These are phyloP conservation scores for Scleropages formosus DNA, from an alignment of 2,797 vertebrate species.

Conservation along the genomic window DNA sequence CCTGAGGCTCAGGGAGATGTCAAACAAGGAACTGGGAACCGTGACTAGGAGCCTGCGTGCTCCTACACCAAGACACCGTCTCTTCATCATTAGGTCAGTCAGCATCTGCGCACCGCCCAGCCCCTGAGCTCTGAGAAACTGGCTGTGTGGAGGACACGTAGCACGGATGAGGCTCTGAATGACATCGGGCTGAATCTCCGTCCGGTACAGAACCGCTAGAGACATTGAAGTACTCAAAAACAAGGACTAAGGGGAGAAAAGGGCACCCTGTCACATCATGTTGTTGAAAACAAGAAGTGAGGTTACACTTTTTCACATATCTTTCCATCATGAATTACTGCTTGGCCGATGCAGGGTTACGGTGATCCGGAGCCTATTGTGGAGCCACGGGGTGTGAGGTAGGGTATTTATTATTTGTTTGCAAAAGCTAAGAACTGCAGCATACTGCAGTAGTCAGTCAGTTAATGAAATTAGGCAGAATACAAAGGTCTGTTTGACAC, in stretches of 20 bases:
- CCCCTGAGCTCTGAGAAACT: background rate
- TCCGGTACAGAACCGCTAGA: background rate
- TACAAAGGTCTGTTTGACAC: background rate
- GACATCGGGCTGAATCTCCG: background rate
- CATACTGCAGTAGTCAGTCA: background rate
- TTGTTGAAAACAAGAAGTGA: background rate
- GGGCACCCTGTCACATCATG: background rate
- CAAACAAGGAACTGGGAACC: background rate
- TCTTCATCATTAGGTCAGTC: background rate
- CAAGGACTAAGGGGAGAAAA: too few relatives aligned
- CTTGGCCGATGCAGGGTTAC: too few relatives aligned
- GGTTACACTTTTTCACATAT: background rate
- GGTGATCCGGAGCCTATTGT: too few relatives aligned
- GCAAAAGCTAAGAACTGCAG: background rate
- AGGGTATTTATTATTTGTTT: background rate
- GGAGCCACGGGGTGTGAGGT: too few relatives aligned
- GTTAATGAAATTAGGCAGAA: background rate
- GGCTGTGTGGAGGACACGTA: background rate
- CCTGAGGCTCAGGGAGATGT: background rate
- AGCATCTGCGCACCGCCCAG: background rate
- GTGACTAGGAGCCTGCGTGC: background rate
- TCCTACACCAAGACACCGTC: background rate
- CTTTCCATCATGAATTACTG: too few relatives aligned
- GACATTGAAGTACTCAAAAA: background rate
- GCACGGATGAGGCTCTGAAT: background rate